These are phyloP conservation scores for Lochmaea capreae DNA, from an alignment of 2,888 invertebrate species.

Conservation along the genomic window DNA sequence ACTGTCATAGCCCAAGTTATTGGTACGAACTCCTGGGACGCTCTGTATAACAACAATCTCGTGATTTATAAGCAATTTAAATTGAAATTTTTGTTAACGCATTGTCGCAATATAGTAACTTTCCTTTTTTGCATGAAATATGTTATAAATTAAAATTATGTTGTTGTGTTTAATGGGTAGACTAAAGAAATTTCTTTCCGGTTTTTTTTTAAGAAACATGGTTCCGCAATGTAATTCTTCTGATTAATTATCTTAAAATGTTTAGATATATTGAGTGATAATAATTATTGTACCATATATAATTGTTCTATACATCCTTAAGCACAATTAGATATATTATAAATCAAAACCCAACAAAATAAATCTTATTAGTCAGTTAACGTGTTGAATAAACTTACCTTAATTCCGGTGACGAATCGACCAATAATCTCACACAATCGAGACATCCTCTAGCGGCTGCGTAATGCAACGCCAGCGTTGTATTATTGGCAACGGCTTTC, in stretches of 20 bases:
- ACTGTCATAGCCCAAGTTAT: no score
- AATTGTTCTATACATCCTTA: neutral
- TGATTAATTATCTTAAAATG: neutral
- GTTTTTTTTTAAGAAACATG: neutral
- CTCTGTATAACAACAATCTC: no score
- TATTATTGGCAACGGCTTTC: constrained; percentile 69
- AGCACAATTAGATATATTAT: no score
- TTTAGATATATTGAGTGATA: neutral
- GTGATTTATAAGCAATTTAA: neutral
- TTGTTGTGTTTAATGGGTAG: neutral
- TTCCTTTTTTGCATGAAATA: neutral
- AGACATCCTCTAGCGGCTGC: constrained; percentile 88
- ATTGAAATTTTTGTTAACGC: neutral
- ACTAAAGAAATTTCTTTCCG: constrained; percentile 6
- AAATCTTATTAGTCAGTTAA: no score
- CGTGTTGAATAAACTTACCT: constrained; percentile 69
- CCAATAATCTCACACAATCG: constrained; percentile 84
- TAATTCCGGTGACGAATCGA: constrained; percentile 82
- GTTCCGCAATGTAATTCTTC: neutral
- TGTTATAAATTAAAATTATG: neutral
- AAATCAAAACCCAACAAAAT: no score
- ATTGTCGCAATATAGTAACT: neutral
- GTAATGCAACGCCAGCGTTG: constrained; percentile 87
- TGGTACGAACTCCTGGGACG: no score
- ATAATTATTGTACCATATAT: neutral